Conservation (phyloP, 2,113 vertebrate species). For the Platanista minor region DNA sequence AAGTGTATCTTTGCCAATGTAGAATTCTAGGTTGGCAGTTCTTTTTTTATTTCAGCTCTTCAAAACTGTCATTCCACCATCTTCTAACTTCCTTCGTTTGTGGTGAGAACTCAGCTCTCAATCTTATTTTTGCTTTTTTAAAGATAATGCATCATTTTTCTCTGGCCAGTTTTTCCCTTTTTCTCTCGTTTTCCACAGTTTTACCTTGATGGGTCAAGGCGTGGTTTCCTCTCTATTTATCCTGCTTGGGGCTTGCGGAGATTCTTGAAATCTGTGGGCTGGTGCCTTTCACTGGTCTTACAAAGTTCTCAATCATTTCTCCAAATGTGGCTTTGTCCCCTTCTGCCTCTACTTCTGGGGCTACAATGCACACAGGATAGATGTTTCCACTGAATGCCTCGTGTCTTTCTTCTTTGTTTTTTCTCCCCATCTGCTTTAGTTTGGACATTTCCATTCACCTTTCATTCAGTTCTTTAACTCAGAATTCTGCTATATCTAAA, state of each 20-base stretch:
- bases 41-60: neutral
- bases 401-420: rapidly evolving
- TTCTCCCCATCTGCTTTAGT: rapidly evolving
- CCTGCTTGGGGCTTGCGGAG: neutral
- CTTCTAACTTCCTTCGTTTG: neutral
- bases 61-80: rapidly evolving
- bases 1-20: rapidly evolving
- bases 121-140: neutral
- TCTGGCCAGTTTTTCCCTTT: neutral
- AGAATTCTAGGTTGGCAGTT: neutral
- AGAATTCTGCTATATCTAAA: neutral
- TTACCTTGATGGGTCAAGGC: rapidly evolving
- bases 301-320: neutral
- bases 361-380: rapidly evolving
- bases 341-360: neutral
- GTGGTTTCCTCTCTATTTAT: neutral
- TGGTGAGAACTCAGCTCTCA: neutral
- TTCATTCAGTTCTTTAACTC: neutral
- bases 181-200: too few relatives aligned
- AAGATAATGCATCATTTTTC: neutral
- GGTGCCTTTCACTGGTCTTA: neutral
- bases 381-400: rapidly evolving
- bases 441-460: neutral
- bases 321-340: too few relatives aligned
- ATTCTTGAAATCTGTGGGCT: neutral